phyloP scores from a whole-genome alignment of 30 jellyfish, hydroid and myxozoan species.

The Sanderia malayensis region DNA sequence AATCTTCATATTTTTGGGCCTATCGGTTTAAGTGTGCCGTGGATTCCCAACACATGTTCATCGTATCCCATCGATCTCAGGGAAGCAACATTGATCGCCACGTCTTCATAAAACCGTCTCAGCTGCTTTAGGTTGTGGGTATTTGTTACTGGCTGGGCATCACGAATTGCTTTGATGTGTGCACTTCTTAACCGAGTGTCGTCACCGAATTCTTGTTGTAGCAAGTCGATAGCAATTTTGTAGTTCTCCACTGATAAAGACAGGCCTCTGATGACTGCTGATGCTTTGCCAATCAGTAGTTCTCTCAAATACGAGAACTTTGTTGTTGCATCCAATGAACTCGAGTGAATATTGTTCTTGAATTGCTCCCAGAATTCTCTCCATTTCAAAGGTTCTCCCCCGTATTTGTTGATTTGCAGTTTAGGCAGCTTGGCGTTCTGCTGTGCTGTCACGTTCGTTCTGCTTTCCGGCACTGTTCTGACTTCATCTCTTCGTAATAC shows the following conservation, averaged over 20 bases:
- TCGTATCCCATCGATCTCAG: neutral
- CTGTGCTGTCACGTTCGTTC: neutral
- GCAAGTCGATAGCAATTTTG: constrained; percentile 26
- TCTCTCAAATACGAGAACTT: constrained; percentile 12
- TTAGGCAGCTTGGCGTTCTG: constrained; percentile 18
- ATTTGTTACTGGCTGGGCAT: neutral
- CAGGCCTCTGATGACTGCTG: constrained; percentile 18
- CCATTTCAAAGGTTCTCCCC: constrained; percentile 36
- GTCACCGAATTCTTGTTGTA: constrained; percentile 36
- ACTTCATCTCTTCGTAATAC: neutral
- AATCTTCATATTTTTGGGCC: constrained; percentile 25
- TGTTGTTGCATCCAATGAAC: constrained; percentile 17
- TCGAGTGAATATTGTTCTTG: constrained; percentile 10
- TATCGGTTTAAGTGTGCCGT: constrained; percentile 22
- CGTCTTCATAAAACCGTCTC: constrained; percentile 6
- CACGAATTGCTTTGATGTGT: no score
- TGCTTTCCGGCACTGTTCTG: no score
- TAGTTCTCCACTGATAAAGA: constrained; percentile 17
- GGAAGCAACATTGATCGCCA: neutral
- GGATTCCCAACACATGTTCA: constrained; percentile 47
- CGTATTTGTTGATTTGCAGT: constrained; percentile 15
- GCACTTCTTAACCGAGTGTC: no score
- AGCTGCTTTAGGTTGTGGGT: constrained; percentile 1
- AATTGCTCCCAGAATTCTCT: constrained; percentile 29
- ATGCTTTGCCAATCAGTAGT: constrained; percentile 21